Conservation (phyloP, 1,140 invertebrate species). For the roundworm (Caenorhabditis elegans) region DNA sequence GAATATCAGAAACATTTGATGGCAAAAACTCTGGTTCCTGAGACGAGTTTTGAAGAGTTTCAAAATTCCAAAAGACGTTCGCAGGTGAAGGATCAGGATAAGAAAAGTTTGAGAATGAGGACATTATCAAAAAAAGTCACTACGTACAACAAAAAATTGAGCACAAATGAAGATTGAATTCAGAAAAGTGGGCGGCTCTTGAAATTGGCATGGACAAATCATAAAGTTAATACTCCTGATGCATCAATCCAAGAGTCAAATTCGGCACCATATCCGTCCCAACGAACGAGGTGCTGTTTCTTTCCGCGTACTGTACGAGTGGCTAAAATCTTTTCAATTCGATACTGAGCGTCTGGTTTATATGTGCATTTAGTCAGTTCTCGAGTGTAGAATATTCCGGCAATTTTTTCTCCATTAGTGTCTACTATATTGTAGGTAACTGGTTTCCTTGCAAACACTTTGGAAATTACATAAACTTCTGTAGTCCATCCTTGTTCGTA, state of each 20-base stretch:
- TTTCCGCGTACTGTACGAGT: neutral
- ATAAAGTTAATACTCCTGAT: neutral
- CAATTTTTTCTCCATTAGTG: neutral
- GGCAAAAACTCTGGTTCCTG: too few relatives aligned
- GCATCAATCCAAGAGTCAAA: neutral
- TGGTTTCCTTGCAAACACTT: neutral
- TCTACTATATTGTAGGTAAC: neutral
- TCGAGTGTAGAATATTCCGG: neutral
- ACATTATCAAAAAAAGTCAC: too few relatives aligned
- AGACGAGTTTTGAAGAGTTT: too few relatives aligned
- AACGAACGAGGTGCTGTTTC: neutral
- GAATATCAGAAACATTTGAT: too few relatives aligned
- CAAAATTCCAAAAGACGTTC: too few relatives aligned
- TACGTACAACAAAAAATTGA: too few relatives aligned
- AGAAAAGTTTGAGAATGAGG: too few relatives aligned
- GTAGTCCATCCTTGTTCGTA: neutral
- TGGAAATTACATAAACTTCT: neutral
- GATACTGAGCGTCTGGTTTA: neutral
- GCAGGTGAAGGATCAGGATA: too few relatives aligned
- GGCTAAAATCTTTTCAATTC: neutral
- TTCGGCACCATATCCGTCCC: neutral
- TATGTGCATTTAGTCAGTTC: neutral
- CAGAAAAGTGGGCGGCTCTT: too few relatives aligned
- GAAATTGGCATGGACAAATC: too few relatives aligned
- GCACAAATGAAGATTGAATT: too few relatives aligned